Base-by-base conservation (phyloP, 2,113 vertebrate species). In the Alosa alosa region DNA sequence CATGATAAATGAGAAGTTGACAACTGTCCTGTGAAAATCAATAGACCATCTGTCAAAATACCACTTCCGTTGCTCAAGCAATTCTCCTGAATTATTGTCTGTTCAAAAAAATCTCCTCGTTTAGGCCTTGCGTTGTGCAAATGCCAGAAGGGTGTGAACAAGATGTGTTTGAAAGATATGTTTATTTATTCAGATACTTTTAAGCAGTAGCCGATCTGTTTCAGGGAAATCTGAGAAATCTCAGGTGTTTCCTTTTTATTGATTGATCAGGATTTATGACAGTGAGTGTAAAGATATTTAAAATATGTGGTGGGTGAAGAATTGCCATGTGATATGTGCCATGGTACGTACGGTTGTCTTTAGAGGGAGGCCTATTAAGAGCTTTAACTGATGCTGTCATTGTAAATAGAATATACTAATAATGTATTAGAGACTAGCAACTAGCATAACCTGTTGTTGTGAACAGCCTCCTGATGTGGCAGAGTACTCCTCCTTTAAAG, bases 1-100 rank as follows among this genome's bases (percentile, higher is more conserved):
- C 72, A 78, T 78, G 72, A 78, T 39, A 78, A 78, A 78, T 39
- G 68, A 75, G 68, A 75, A 17, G 36, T 2, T 39, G 72, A 78
- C 10, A 82, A 82, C 5, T 47, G n/a, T 84, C 46, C 39, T 84
- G 18, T 84, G 11, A 84, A 25, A 25, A 60, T 36, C 36, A 17
- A 47, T 6, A 39, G n/a, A 11, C 11, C 13, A 78, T 78, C 72
- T 78, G 72, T 78, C 72, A 78, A 78, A 78, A 78, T 78, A 78
- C 39, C 13, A 39, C 72, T 39, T 78, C 13, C 31, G 31, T 39
- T 3, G 9, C 31, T 15, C 64, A 5, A 13, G 36, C 11, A 78
- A 39, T 78, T 41, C 64, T 72, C 31, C 15, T 78, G 15, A 78
- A 3, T 78, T 78, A 11, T 17, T 36, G 31, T 10, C 25, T 39